Evolutionary conservation across 2,888 invertebrate genomes (phyloP).

Genomic region (Drosophila meridiana): DNA sequence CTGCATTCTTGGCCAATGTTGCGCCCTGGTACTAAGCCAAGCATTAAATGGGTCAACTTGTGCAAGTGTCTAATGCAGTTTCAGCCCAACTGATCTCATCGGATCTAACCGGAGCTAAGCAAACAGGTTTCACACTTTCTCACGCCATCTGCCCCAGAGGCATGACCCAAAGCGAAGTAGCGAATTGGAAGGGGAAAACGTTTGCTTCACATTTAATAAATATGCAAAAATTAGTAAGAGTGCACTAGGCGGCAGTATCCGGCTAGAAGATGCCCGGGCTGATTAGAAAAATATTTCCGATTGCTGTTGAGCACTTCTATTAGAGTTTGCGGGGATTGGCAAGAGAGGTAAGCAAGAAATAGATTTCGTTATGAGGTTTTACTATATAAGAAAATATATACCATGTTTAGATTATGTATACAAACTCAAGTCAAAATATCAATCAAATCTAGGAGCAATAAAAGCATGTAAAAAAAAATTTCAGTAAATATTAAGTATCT

Average conservation of each 20-base stretch:
- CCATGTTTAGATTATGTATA: not conserved
- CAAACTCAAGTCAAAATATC: not conserved
- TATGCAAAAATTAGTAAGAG: conserved; percentile 49
- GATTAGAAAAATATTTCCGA: not conserved
- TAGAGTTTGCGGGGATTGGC: not conserved
- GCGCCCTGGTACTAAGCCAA: conserved; percentile 13
- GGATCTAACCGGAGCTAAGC: conserved; percentile 21
- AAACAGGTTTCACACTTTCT: conserved; percentile 80
- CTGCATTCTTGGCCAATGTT: conserved; percentile 9
- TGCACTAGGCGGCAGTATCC: not conserved
- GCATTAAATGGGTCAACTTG: conserved; percentile 40
- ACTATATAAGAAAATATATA: not conserved
- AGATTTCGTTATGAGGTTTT: no score
- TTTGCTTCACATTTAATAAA: conserved; percentile 29
- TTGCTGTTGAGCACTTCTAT: not conserved
- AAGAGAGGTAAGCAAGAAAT: not conserved
- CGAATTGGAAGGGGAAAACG: conserved; percentile 34
- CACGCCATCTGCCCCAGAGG: conserved; percentile 72
- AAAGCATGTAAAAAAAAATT: no score
- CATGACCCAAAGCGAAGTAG: conserved; percentile 45
- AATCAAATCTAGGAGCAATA: no score
- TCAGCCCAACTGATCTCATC: conserved; percentile 19
- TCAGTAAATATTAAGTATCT: no score
- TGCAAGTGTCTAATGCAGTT: conserved; percentile 52
- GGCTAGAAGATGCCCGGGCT: not conserved